Conservation (phyloP, 2,797 vertebrate species). For the Hyperoplus lanceolatus region DNA sequence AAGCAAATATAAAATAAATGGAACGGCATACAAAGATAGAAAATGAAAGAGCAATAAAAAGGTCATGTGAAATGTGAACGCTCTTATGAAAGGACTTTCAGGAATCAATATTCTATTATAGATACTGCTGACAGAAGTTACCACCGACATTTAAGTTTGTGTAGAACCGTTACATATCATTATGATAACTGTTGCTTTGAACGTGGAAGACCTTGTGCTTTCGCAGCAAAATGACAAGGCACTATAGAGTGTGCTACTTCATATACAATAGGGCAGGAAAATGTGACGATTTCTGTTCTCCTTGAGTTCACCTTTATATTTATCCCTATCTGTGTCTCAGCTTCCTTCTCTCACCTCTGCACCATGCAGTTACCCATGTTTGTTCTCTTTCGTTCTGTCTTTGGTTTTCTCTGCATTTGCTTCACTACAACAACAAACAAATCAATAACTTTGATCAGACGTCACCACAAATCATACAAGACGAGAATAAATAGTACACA, state of each 20-base stretch:
- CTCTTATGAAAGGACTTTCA: not conserved
- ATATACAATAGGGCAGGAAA: constrained; percentile 1
- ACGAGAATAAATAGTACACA: not conserved
- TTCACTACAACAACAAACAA: constrained; percentile 5
- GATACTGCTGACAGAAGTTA: not conserved
- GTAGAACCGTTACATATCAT: not conserved
- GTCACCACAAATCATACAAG: constrained; percentile 19
- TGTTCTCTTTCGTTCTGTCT: constrained; percentile 11
- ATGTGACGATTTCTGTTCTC: constrained; percentile 18
- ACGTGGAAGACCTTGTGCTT: not conserved
- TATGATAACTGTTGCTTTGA: not conserved
- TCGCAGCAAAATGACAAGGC: not conserved
- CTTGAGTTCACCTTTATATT: constrained; percentile 13
- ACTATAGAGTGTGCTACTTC: constrained; percentile 1
- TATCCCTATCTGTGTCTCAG: not conserved
- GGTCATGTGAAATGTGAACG: not conserved
- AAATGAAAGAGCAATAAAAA: too few species aligned
- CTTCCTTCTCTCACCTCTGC: constrained; percentile 2
- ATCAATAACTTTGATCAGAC: constrained; percentile 34
- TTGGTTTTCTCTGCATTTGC: not conserved
- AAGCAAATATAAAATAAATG: not conserved
- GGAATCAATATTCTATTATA: not conserved
- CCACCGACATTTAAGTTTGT: not conserved
- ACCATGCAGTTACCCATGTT: not conserved
- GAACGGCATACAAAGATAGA: not conserved